These are phyloP conservation scores for Hippocampus guttulatus DNA, from an alignment of 2,113 vertebrate species.

Conservation along the genomic window DNA sequence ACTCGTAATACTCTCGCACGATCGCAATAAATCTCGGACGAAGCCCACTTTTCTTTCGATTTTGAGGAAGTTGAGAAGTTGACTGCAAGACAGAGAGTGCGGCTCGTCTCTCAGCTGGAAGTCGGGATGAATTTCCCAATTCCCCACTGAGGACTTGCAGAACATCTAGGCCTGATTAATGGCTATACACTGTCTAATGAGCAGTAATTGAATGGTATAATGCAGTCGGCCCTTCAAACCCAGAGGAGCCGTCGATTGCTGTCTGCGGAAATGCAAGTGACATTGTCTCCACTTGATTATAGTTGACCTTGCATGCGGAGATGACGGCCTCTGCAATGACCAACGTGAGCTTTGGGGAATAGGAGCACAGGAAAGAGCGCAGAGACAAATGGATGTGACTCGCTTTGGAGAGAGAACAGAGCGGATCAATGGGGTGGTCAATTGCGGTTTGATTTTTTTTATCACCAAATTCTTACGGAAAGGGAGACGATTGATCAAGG, in stretches of 20 bases:
- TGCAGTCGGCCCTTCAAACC: conserved; percentile 64
- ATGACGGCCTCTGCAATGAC: conserved; percentile 65
- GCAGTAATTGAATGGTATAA: conserved; percentile 76
- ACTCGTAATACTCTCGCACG: conserved; percentile 59
- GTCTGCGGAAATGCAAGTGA: conserved; percentile 50
- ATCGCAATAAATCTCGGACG: conserved; percentile 61
- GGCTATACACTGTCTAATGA: conserved; percentile 71
- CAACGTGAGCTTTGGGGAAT: conserved; percentile 58
- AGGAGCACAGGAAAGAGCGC: conserved; percentile 60
- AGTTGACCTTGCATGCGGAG: conserved; percentile 70
- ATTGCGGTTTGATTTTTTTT: conserved; percentile 75
- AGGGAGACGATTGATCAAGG: conserved; percentile 76
- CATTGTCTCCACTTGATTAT: conserved; percentile 69
- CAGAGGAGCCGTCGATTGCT: conserved; percentile 53
- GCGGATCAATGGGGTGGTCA: conserved; percentile 71
- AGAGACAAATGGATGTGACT: conserved; percentile 68
- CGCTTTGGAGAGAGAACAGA: conserved; percentile 60
- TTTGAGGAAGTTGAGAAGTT: conserved; percentile 25
- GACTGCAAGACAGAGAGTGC: conserved; percentile 34
- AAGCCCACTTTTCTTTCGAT: conserved; percentile 44
- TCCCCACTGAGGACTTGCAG: conserved; percentile 61
- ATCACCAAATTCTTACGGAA: conserved; percentile 72
- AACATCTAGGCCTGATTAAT: conserved; percentile 73
- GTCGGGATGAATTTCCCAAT: conserved; percentile 58
- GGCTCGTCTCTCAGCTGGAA: conserved; percentile 45